Percentiles rank a stretch among this genome's conserved stretches.
Conservation (phyloP, 1,140 invertebrate genomes). For the Brachionus angularis region DNA sequence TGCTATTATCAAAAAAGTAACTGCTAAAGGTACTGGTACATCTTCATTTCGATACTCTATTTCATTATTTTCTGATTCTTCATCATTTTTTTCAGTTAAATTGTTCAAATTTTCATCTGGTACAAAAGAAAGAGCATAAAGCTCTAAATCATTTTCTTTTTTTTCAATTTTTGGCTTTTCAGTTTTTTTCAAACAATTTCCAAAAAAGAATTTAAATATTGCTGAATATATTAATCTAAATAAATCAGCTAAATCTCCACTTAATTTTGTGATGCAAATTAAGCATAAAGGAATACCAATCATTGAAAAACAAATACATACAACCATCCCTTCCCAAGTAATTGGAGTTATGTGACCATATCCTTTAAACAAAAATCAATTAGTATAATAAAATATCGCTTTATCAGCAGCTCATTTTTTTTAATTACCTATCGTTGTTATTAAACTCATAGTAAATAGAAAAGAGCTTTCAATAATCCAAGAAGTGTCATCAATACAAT, state of each 20-base stretch:
- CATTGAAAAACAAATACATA: constrained; percentile 40
- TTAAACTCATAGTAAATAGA: constrained; percentile 24
- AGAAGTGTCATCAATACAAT: constrained; percentile 9
- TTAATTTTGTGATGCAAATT: constrained; percentile 27
- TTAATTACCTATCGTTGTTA: constrained; percentile 27
- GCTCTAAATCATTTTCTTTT: background rate
- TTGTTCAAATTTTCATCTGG: background rate
- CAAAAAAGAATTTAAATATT: background rate
- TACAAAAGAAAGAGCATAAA: background rate
- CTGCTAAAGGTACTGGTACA: constrained; percentile 5
- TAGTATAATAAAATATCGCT: too few species aligned
- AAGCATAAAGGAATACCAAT: constrained; percentile 42
- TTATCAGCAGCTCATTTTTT: too few species aligned
- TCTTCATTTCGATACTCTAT: background rate
- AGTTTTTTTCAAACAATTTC: background rate
- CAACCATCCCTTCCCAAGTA: constrained; percentile 38
- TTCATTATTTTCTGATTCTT: background rate
- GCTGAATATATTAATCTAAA: constrained; percentile 14
- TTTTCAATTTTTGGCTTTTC: background rate
- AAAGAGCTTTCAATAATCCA: constrained; percentile 36
- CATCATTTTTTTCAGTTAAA: constrained; percentile 1
- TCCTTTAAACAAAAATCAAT: background rate
- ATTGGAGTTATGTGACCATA: constrained; percentile 41
- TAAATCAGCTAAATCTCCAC: constrained; percentile 20
- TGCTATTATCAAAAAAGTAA: constrained; percentile 1